Conservation (phyloP, 2,113 vertebrate genomes). For the Macheiramphus alcinus region DNA sequence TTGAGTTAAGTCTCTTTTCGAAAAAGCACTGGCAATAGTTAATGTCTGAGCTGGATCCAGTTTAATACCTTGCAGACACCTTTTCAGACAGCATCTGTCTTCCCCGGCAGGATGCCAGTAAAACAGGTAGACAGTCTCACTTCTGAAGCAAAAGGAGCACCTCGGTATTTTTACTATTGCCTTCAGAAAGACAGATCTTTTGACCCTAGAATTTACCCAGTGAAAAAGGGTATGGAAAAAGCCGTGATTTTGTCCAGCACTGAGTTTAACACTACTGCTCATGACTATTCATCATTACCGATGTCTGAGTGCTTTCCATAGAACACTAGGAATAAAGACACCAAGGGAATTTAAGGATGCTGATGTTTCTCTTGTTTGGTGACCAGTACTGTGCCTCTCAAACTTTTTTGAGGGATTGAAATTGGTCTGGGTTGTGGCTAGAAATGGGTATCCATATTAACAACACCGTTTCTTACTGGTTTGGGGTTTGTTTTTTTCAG, state of each 20-base stretch:
- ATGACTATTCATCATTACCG: neutral
- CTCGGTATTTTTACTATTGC: neutral
- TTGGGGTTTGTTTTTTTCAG: neutral
- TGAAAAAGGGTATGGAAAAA: neutral
- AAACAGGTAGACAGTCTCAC: conserved; percentile 48
- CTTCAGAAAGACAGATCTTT: neutral
- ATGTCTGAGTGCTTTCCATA: neutral
- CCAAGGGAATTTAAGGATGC: neutral
- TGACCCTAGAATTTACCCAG: neutral
- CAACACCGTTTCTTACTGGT: neutral
- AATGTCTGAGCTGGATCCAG: conserved; percentile 23
- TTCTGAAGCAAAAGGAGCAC: neutral
- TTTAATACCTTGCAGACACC: conserved; percentile 51
- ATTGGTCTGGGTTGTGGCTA: neutral
- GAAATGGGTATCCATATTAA: neutral
- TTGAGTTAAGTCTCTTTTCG: neutral
- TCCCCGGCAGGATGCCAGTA: conserved; percentile 42
- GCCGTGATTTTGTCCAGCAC: neutral
- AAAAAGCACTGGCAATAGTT: neutral
- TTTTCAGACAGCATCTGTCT: conserved; percentile 67
- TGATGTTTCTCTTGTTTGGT: neutral
- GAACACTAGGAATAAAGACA: neutral
- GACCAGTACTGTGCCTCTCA: neutral
- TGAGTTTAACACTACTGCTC: neutral
- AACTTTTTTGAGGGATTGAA: neutral